Evolutionary conservation across 2,797 vertebrate species (phyloP), one percentile per base, ranked within the genome.

Genomic region (Tenualosa ilisha): DNA sequence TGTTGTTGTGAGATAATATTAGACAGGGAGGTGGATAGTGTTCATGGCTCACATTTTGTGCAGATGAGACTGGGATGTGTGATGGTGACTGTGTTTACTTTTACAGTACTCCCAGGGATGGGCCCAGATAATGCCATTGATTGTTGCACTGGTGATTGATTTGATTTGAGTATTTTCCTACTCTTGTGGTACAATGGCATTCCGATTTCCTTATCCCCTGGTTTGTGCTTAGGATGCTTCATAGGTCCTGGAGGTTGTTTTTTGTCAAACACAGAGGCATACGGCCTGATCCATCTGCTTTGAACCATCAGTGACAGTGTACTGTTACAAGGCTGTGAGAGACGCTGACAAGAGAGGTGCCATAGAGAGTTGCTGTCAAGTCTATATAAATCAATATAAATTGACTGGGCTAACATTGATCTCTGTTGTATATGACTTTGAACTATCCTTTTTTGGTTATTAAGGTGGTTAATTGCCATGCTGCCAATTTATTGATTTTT

Each of bases 401-500:
- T 46, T 51, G 54, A 46, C 83, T 82, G 17, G 72, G 50, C 49
- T 82, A 68, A 68, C 54, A 82, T 61, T 65, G 83, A 75, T 65
- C 20, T 13, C n/a, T 63, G 81, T 43, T 63, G n/a, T 5, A 59
- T 13, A 49, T 40, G 40, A 49, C 68, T 86, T 86, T 85, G 49
- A 68, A 84, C 20, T n/a, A 68, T 63, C 56, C 59, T 31, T n/a
- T 84, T 84, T 37, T 3, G 20, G 31, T 61, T 50, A 81, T 84
- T 84, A 81, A 37, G 59, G 11, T 11, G 84, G 75, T 49, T 84
- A 56, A 84, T 86, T 86, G 81, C 81, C 82, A 68, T 82, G 79
- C n/a, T 83, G 53, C 12, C 61, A 40, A 82, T 49, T 31, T 31
- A 81, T 51, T n/a, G 59, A 61, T 24, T 61, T 61, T 61, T 61